These are phyloP conservation scores for Geococcyx californianus DNA, from an alignment of 2,113 vertebrate species.

Conservation along the genomic window DNA sequence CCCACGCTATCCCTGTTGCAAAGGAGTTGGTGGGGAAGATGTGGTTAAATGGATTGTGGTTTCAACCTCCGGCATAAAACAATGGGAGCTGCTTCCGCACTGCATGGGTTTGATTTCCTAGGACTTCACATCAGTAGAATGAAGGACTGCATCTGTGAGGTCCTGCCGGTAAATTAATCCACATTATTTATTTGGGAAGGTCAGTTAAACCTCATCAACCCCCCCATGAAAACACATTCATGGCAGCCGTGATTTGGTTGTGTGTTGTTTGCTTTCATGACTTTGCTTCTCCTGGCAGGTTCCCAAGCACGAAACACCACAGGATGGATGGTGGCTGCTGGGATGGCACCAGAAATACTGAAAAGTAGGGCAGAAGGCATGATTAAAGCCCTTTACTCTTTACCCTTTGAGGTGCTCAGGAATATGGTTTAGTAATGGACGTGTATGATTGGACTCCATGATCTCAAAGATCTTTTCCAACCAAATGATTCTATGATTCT, in stretches of 20 bases:
- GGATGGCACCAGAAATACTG: background rate
- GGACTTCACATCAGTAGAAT: fast-evolving
- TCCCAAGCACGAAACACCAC: fast-evolving
- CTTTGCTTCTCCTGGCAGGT: background rate
- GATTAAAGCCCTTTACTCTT: background rate
- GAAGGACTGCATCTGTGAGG: background rate
- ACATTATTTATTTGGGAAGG: background rate
- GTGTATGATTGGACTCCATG: too few species aligned
- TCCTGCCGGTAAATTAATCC: background rate
- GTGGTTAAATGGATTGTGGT: fast-evolving
- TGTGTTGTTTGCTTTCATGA: fast-evolving
- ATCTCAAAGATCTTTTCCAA: too few species aligned
- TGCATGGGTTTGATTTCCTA: background rate
- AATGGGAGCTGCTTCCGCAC: fast-evolving
- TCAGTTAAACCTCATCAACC: background rate
- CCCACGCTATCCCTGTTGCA: background rate
- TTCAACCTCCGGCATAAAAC: background rate
- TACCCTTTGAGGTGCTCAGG: too few species aligned
- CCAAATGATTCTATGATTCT: too few species aligned
- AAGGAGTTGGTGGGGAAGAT: background rate
- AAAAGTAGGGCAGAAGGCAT: background rate
- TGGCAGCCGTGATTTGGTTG: fast-evolving
- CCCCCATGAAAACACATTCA: fast-evolving
- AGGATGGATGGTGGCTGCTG: fast-evolving
- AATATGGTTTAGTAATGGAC: too few species aligned